Percentiles rank a stretch among this genome's conserved stretches.
Evolutionary conservation across 2,797 vertebrate genomes (phyloP).

Genomic region (Nannoperca australis): DNA sequence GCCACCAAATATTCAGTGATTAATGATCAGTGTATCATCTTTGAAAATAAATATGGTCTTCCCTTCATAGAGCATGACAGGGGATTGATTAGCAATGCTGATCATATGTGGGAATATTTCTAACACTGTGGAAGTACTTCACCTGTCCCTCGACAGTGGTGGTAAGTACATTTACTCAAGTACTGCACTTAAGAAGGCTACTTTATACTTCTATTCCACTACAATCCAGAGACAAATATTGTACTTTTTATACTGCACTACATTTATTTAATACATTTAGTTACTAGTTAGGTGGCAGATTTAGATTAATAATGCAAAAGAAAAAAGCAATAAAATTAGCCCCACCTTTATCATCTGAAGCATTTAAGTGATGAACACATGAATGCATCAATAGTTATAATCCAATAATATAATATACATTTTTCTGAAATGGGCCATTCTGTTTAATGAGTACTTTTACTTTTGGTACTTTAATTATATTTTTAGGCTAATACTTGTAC

Average conservation of each 20-base stretch:
- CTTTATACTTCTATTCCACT: no score
- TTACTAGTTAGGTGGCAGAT: not conserved
- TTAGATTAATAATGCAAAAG: not conserved
- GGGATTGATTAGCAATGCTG: conserved; percentile 2
- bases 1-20: not conserved
- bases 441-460: no score
- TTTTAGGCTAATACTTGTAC: not conserved
- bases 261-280: not conserved
- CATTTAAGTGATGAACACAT: not conserved
- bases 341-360: not conserved
- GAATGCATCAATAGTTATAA: not conserved
- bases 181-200: not conserved
- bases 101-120: conserved; percentile 1
- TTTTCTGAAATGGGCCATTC: not conserved
- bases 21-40: not conserved
- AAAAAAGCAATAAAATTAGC: not conserved
- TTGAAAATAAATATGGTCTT: not conserved
- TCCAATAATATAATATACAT: not conserved
- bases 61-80: not conserved
- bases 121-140: not conserved
- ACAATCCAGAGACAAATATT: not conserved
- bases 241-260: not conserved
- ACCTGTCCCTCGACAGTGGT: no score
- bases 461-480: no score
- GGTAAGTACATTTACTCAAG: not conserved